Evolutionary conservation across 1,140 invertebrate species (phyloP).

Genomic region (Polypedilum pembai): DNA sequence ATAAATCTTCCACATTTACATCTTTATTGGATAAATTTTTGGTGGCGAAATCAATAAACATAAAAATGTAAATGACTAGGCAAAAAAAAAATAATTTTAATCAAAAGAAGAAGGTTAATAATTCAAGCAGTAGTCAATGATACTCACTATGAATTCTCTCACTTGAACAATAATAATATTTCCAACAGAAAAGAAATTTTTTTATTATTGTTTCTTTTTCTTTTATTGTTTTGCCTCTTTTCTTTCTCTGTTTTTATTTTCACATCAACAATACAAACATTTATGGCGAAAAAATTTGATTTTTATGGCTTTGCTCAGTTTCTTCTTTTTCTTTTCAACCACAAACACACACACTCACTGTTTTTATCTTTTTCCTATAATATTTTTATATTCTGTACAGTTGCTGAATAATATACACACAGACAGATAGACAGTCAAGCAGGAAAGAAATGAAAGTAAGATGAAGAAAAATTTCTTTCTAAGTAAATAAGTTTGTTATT

Average conservation of each 20-base stretch:
- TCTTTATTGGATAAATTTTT: no score
- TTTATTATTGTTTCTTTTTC: not conserved
- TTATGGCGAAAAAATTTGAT: conserved; percentile 28
- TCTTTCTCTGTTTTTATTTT: conserved; percentile 24
- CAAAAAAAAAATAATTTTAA: no score
- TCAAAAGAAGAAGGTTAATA: not conserved
- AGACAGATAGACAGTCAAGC: no score
- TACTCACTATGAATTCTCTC: not conserved
- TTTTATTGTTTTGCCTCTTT: not conserved
- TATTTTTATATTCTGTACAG: no score
- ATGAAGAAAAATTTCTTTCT: no score
- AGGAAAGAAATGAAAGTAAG: no score
- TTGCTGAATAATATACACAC: no score
- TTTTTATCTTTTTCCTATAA: conserved; percentile 19
- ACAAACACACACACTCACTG: not conserved
- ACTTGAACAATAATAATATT: not conserved
- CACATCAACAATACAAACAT: conserved; percentile 27
- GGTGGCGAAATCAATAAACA: no score
- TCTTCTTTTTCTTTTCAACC: not conserved
- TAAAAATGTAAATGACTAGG: no score
- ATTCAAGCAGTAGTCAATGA: not conserved
- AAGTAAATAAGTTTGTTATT: no score
- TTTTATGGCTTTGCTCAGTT: conserved; percentile 3
- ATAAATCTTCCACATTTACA: no score
- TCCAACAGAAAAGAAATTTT: not conserved